Evolutionary conservation across 2,888 invertebrate genomes (phyloP).

Genomic region (Galerucella pusilla): DNA sequence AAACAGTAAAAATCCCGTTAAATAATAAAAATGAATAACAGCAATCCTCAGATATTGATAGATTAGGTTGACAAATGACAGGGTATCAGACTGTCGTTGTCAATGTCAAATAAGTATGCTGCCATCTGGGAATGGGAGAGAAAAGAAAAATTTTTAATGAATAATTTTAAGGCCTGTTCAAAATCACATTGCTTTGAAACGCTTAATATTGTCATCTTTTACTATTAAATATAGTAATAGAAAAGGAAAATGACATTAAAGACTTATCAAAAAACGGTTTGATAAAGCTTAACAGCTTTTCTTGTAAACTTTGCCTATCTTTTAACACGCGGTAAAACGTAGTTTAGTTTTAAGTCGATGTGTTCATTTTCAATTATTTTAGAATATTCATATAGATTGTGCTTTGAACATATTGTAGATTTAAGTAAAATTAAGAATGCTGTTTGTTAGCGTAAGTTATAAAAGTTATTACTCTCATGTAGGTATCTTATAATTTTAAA

Average conservation of each 20-base stretch:
- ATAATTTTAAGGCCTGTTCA: not conserved
- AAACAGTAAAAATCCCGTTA: not conserved
- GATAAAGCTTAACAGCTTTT: slow-evolving; percentile 1
- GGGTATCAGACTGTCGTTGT: not conserved
- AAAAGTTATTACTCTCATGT: slow-evolving; percentile 5
- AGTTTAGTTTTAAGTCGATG: slow-evolving; percentile 5
- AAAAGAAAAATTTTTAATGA: not conserved
- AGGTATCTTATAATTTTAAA: slow-evolving; percentile 17
- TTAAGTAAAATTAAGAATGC: slow-evolving; percentile 11
- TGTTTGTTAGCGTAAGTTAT: not conserved
- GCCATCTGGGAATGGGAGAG: not conserved
- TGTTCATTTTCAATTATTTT: slow-evolving; percentile 21
- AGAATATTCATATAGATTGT: slow-evolving; percentile 4
- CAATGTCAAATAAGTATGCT: not conserved
- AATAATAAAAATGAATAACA: not conserved
- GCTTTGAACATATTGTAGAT: not conserved
- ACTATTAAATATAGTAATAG: not conserved
- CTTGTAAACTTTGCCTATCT: slow-evolving; percentile 6
- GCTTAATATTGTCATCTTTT: not conserved
- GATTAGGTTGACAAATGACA: not conserved
- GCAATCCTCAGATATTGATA: not conserved
- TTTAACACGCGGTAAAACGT: slow-evolving; percentile 30
- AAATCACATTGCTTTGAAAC: not conserved
- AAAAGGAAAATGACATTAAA: not conserved
- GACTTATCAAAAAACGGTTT: not conserved